These are phyloP conservation scores for Enteromius afrohamiltoni DNA, from an alignment of 2,797 vertebrate genomes.

Conservation along the genomic window DNA sequence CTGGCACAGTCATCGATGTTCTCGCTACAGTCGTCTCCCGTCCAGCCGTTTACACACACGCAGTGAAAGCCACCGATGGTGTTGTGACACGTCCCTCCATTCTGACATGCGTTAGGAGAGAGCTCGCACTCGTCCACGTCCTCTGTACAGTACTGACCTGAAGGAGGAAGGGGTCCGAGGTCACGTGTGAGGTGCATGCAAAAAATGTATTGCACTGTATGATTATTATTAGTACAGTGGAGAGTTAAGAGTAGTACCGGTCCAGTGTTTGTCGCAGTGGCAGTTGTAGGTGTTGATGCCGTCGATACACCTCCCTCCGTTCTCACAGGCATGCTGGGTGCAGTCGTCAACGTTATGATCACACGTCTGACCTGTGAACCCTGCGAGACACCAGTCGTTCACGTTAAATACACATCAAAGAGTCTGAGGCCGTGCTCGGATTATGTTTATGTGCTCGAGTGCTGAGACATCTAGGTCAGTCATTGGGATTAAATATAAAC, in stretches of 20 bases:
- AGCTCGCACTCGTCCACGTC: conserved; percentile 95
- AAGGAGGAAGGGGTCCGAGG: not conserved
- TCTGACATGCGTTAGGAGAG: conserved; percentile 95
- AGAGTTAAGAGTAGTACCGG: conserved; percentile 73
- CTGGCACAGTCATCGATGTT: conserved; percentile 96
- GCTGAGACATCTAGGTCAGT: conserved; percentile 31
- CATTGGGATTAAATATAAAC: conserved; percentile 56
- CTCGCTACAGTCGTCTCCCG: conserved; percentile 93
- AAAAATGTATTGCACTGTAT: not conserved
- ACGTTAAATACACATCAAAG: conserved; percentile 27
- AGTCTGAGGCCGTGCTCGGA: not conserved
- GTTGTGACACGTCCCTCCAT: conserved; percentile 95
- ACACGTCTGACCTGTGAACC: conserved; percentile 90
- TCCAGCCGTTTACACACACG: conserved; percentile 96
- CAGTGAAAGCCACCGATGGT: conserved; percentile 90
- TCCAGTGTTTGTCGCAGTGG: conserved; percentile 90
- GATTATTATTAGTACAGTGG: not conserved
- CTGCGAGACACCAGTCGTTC: conserved; percentile 66
- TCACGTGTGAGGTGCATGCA: not conserved
- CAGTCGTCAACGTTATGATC: conserved; percentile 95
- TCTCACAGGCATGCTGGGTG: conserved; percentile 87
- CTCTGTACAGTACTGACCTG: conserved; percentile 95
- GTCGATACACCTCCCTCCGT: conserved; percentile 90
- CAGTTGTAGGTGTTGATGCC: conserved; percentile 98
- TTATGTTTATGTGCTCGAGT: conserved; percentile 2